Percentiles rank a stretch among this genome's conserved stretches.
phyloP scores from a whole-genome alignment of 2,888 invertebrate genomes.

The Calameuta pallipes region DNA sequence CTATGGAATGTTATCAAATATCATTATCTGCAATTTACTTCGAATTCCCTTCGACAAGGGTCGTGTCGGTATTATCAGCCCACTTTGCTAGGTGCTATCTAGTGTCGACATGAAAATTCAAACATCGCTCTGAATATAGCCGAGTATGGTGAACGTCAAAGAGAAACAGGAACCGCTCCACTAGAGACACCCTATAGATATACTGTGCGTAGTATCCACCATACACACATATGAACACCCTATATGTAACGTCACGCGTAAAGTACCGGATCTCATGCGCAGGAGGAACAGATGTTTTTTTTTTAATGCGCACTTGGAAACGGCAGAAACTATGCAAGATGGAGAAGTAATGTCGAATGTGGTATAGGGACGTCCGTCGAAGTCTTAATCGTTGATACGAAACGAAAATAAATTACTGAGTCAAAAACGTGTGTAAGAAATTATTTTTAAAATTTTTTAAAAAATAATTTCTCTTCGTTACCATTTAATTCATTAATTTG shows the following conservation, averaged over 20 bases:
- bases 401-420: neutral
- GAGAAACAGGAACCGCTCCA: neutral
- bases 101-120: neutral
- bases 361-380: neutral
- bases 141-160: neutral
- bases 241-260: neutral
- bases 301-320: neutral
- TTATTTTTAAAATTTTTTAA: neutral
- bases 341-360: neutral
- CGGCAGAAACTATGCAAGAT: neutral
- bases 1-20: neutral
- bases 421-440: neutral
- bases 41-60: neutral
- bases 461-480: rapidly evolving
- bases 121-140: neutral
- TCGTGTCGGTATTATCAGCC: neutral
- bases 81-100: neutral
- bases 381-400: neutral
- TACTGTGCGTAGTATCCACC: neutral
- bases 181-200: neutral
- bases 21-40: neutral
- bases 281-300: neutral
- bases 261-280: neutral
- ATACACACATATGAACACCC: neutral
- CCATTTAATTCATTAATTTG: neutral